Conservation (phyloP, 2,888 invertebrate genomes). For the Tachina grossa region DNA sequence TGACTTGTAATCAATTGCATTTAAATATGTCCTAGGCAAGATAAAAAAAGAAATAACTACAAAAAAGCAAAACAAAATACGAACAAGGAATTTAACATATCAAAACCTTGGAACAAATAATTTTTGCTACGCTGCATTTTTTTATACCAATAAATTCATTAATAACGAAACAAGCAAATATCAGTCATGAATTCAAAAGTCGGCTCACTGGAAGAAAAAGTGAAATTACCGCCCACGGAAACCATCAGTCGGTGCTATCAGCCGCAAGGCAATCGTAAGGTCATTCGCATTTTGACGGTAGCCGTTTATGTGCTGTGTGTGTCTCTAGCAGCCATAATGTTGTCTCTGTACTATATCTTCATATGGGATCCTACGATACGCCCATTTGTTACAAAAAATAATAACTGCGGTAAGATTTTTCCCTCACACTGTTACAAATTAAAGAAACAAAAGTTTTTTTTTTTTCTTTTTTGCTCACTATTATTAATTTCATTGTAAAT, state of each 20-base stretch:
- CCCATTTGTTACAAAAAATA: constrained; percentile 82
- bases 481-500: too few relatives aligned
- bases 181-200: constrained; percentile 80
- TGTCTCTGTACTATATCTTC: constrained; percentile 96
- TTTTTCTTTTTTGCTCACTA: neutral
- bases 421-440: constrained; percentile 9
- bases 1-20: constrained; percentile 61
- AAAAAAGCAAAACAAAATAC: constrained; percentile 33
- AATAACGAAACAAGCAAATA: constrained; percentile 35
- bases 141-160: neutral
- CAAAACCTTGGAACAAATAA: constrained; percentile 58
- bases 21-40: constrained; percentile 46
- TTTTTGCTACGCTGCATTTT: constrained; percentile 14
- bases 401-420: constrained; percentile 81
- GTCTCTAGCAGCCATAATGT: constrained; percentile 95
- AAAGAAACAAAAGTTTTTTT: neutral
- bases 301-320: constrained; percentile 97
- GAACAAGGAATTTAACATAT: constrained; percentile 68
- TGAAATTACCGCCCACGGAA: constrained; percentile 82
- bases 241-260: constrained; percentile 84
- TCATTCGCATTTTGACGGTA: constrained; percentile 95
- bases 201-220: constrained; percentile 82
- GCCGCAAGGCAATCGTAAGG: constrained; percentile 90
- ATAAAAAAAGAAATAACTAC: neutral
- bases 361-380: constrained; percentile 92